Evolutionary conservation across 2,113 vertebrate species (phyloP), one percentile per base, ranked within the genome.

Genomic region (Melanerpes formicivorus): DNA sequence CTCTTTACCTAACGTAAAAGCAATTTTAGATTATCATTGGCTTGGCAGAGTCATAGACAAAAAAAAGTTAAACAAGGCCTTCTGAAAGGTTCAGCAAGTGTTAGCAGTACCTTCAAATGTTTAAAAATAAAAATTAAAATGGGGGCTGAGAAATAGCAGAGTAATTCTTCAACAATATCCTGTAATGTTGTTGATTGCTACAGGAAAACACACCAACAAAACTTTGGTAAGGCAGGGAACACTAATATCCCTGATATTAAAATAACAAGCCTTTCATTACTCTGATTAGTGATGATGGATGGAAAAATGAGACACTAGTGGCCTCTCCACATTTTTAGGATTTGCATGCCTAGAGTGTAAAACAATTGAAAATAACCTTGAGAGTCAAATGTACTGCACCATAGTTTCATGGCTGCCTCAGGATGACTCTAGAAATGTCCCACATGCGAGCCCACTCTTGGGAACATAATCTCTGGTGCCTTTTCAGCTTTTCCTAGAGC

Each of bases 1-100:
- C 11, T 10, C 40, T 80, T 67, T 42, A 30, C 29, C 21, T 55
- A 71, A 69, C 40, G 10, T 42, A 29, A 54, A 92, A 88, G 82
- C 92, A 80, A 93, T 90, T 93, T 87, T 14, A 84, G 85, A 54
- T 89, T 72, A 88, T 92, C 75, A 87, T 67, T 92, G 74, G 50
- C 87, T 16, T 44, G 80, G 17, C 4, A 32, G 37, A 72, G 56
- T 91, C 76, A 71, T 66, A 54, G 63, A 93, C 59, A 46, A 73
- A 82, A 48, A 74, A 27, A 10, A n/a, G n/a, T n/a, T 40, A 40
- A 40, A 40, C 40, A 40, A 40, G 10, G 40, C 40, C 40, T 40
- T 40, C 40, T 40, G 40, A 71, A 84, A 46, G 23, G 7, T 84
- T 67, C 14, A 34, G 29, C 11, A 82, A 44, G 58, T 54, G 14